Conservation (phyloP, 2,113 vertebrate genomes). For the Cottus gobio region DNA sequence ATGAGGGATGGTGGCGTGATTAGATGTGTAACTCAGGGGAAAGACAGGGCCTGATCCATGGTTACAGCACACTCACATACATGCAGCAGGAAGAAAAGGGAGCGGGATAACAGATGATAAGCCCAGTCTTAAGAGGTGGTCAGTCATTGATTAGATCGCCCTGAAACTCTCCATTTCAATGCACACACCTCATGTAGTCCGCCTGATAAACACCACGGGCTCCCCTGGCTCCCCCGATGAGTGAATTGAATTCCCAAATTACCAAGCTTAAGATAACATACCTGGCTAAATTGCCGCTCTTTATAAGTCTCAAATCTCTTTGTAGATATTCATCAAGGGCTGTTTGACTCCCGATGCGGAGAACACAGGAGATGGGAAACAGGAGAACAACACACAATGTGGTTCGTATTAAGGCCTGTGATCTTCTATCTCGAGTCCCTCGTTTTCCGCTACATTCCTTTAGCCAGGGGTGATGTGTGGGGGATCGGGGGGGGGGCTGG, state of each 20-base stretch:
- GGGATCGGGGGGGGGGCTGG: background rate
- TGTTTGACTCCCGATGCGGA: slow-evolving; percentile 62
- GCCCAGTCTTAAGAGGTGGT: slow-evolving; percentile 44
- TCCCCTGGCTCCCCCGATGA: slow-evolving; percentile 45
- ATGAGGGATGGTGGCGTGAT: slow-evolving; percentile 74
- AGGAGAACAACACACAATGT: slow-evolving; percentile 72
- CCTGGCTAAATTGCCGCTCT: slow-evolving; percentile 74
- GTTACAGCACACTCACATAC: slow-evolving; percentile 19
- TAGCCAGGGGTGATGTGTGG: slow-evolving; percentile 68
- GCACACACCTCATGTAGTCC: slow-evolving; percentile 18
- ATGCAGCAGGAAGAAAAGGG: background rate
- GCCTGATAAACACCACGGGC: slow-evolving; percentile 62
- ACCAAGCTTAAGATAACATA: slow-evolving; percentile 78
- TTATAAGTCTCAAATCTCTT: slow-evolving; percentile 73
- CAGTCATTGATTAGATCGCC: slow-evolving; percentile 52
- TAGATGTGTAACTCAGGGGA: slow-evolving; percentile 73
- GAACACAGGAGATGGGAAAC: slow-evolving; percentile 69
- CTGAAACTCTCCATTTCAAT: slow-evolving; percentile 49
- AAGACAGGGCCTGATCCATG: slow-evolving; percentile 43
- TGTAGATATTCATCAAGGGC: slow-evolving; percentile 80
- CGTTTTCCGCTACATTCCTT: slow-evolving; percentile 72
- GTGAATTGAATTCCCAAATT: slow-evolving; percentile 71
- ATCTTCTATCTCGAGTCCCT: slow-evolving; percentile 73
- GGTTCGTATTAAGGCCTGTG: slow-evolving; percentile 72
- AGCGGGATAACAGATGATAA: slow-evolving; percentile 40